Evolutionary conservation across 2,113 vertebrate genomes (phyloP).

Genomic region (Phycodurus eques): DNA sequence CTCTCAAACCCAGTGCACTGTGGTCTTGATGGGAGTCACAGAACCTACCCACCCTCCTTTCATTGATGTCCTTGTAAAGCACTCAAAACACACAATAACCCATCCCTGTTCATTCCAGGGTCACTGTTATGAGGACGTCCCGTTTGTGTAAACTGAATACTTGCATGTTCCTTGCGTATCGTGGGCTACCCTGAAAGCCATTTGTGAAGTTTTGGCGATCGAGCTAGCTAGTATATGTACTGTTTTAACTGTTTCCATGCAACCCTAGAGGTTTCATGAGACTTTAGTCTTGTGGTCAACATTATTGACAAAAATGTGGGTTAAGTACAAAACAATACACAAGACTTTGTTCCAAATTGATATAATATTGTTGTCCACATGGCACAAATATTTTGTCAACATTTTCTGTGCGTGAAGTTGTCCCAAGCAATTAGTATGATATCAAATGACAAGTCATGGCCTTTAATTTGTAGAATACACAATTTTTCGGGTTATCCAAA

Average conservation of each 20-base stretch:
- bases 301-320: constrained; percentile 3
- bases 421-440: neutral
- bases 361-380: neutral
- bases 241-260: constrained; percentile 28
- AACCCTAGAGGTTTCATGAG: constrained; percentile 10
- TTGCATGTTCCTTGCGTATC: constrained; percentile 59
- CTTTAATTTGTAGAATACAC: neutral
- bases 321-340: neutral
- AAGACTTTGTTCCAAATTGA: neutral
- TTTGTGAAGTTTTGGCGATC: constrained; percentile 41
- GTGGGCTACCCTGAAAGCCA: constrained; percentile 66
- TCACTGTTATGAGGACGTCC: constrained; percentile 59
- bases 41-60: constrained; percentile 35
- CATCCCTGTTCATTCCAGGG: constrained; percentile 55
- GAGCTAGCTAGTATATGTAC: constrained; percentile 19
- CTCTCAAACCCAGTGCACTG: constrained; percentile 9
- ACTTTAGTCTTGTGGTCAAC: constrained; percentile 22
- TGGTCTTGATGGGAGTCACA: constrained; percentile 43
- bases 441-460: neutral
- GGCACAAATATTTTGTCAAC: neutral
- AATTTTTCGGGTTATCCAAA: neutral
- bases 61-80: constrained; percentile 66
- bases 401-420: neutral
- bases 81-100: constrained; percentile 67
- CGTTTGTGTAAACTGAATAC: constrained; percentile 72